Conservation (phyloP, 2,113 vertebrate species). For the Otocyon megalotis region DNA sequence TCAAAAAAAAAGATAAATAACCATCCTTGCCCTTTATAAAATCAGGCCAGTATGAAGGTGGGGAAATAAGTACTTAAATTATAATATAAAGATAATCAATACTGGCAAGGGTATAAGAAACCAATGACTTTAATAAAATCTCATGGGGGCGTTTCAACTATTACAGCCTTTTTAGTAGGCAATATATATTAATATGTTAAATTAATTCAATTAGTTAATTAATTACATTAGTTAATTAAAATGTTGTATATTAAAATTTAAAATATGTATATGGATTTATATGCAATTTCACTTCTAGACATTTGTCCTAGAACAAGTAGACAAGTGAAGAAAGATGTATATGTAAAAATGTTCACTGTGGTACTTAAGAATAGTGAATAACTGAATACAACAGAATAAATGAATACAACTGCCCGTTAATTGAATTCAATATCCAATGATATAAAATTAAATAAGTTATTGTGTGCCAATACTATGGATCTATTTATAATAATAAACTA, state of each 20-base stretch:
- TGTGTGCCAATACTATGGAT: neutral
- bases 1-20: conserved; percentile 6
- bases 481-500: neutral
- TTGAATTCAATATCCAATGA: neutral
- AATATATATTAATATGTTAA: neutral
- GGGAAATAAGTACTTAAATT: conserved; percentile 46
- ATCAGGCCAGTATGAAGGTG: neutral
- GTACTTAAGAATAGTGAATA: neutral
- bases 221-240: neutral
- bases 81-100: neutral
- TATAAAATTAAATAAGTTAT: neutral
- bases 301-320: neutral
- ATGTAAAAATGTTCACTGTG: neutral
- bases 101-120: neutral
- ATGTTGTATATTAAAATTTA: neutral
- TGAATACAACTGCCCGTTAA: neutral
- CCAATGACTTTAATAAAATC: neutral
- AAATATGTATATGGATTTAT: neutral
- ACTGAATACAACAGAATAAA: neutral
- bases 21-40: neutral
- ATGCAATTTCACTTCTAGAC: neutral
- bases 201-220: neutral
- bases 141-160: neutral
- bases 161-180: neutral
- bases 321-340: neutral